Evolutionary conservation across 2,113 vertebrate species (phyloP).

Genomic region (Blennius ocellaris): DNA sequence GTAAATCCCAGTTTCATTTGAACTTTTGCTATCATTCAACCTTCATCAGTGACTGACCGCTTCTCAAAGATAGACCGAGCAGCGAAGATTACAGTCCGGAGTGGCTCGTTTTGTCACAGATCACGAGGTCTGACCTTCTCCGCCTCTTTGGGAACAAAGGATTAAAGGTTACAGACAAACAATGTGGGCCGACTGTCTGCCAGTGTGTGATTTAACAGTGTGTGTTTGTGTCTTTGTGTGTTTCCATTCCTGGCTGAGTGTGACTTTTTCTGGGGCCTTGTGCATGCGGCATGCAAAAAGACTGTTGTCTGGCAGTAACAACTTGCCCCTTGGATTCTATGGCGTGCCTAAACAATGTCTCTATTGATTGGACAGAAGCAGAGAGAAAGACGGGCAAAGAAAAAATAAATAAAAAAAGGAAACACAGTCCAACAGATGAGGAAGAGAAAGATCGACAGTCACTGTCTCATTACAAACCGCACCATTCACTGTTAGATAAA

Average conservation of each 20-base stretch:
- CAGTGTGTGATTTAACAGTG: conserved; percentile 31
- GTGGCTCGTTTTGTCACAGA: conserved; percentile 43
- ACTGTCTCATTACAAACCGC: conserved; percentile 49
- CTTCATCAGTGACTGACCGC: neutral
- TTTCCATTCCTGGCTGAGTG: conserved; percentile 32
- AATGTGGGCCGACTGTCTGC: conserved; percentile 60
- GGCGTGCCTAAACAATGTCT: conserved; percentile 48
- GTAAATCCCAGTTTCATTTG: neutral
- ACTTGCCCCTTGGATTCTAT: conserved; percentile 43
- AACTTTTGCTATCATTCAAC: neutral
- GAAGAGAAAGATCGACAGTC: conserved; percentile 45
- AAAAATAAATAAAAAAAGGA: conserved; percentile 14
- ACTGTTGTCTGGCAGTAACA: conserved; percentile 43
- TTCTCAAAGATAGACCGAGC: conserved; percentile 16
- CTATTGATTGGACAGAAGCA: conserved; percentile 59
- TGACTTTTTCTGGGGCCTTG: conserved; percentile 28
- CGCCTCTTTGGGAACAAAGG: conserved; percentile 54
- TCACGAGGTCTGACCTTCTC: conserved; percentile 44
- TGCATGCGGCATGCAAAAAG: conserved; percentile 38
- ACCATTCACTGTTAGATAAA: conserved; percentile 49
- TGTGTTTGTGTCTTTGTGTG: conserved; percentile 43
- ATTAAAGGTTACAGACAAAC: conserved; percentile 64
- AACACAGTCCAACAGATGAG: conserved; percentile 39
- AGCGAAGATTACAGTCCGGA: conserved; percentile 5
- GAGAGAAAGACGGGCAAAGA: conserved; percentile 13